A percentile compares a stretch with the other conserved stretches of the same genome.
These are phyloP conservation scores for Zaprionus inermis DNA, from an alignment of 1,140 invertebrate species.

Conservation along the genomic window DNA sequence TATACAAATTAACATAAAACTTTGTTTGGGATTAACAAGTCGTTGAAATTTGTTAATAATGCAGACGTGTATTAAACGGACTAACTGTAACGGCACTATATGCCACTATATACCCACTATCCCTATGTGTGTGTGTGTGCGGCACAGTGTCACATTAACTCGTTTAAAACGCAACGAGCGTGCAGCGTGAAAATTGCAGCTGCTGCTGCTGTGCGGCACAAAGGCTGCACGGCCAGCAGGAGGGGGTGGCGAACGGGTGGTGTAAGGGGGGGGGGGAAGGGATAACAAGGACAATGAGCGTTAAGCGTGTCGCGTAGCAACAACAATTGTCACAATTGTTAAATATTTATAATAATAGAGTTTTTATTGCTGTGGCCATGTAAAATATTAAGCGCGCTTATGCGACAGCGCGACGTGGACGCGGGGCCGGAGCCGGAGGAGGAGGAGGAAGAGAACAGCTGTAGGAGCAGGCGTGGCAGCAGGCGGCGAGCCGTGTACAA, in stretches of 20 bases:
- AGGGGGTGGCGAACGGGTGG: background rate
- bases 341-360: constrained; percentile 81
- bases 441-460: background rate
- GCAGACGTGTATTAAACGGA: constrained; percentile 23
- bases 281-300: constrained; percentile 47
- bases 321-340: constrained; percentile 81
- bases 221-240: background rate
- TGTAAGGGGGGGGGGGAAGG: constrained; percentile 15
- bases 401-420: constrained; percentile 36
- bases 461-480: background rate
- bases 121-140: constrained; percentile 20
- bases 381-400: constrained; percentile 74
- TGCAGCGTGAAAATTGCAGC: constrained; percentile 73
- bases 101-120: background rate
- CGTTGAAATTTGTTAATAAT: constrained; percentile 36
- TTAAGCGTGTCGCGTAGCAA: constrained; percentile 59
- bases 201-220: constrained; percentile 43
- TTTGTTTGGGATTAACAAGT: constrained; percentile 8
- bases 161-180: constrained; percentile 73
- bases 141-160: constrained; percentile 50
- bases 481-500: constrained; percentile 41
- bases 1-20: background rate
- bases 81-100: background rate
- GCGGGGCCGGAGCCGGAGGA: background rate
- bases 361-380: constrained; percentile 67